phyloP scores from a whole-genome alignment of 2,797 vertebrate species.

The Naso thynnoides region DNA sequence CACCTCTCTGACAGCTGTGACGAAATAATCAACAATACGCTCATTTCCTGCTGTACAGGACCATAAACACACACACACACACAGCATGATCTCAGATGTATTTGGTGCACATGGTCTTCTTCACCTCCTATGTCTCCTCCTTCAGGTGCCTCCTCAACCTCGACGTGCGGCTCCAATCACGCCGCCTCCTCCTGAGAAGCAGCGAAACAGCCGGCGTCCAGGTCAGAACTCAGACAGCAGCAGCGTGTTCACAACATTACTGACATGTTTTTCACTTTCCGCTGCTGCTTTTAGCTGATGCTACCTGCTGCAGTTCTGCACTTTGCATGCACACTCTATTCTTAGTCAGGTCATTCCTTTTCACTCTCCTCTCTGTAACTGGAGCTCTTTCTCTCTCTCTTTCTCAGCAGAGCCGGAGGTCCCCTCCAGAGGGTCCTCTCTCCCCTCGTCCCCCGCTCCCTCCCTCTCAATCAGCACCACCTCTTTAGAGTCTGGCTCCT shows the following conservation, averaged over 20 bases:
- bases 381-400: slow-evolving; percentile 42
- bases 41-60: neutral
- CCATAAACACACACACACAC: neutral
- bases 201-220: slow-evolving; percentile 75
- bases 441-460: slow-evolving; percentile 84
- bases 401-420: slow-evolving; percentile 76
- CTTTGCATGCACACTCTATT: slow-evolving; percentile 69
- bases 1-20: neutral
- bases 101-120: neutral
- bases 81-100: neutral
- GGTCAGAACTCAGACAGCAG: slow-evolving; percentile 64
- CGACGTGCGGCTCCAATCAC: slow-evolving; percentile 89
- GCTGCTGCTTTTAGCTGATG: slow-evolving; percentile 31
- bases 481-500: slow-evolving; percentile 91
- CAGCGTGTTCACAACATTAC: neutral
- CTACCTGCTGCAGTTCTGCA: slow-evolving; percentile 36
- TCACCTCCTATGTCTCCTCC: slow-evolving; percentile 9
- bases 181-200: slow-evolving; percentile 94
- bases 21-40: neutral
- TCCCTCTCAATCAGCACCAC: slow-evolving; percentile 89
- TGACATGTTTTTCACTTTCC: neutral
- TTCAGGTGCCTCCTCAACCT: slow-evolving; percentile 90
- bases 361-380: slow-evolving; percentile 63
- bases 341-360: slow-evolving; percentile 61
- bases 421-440: slow-evolving; percentile 77